Conservation (phyloP, 2,797 vertebrate genomes). For the Stomatorhinus walkeri region DNA sequence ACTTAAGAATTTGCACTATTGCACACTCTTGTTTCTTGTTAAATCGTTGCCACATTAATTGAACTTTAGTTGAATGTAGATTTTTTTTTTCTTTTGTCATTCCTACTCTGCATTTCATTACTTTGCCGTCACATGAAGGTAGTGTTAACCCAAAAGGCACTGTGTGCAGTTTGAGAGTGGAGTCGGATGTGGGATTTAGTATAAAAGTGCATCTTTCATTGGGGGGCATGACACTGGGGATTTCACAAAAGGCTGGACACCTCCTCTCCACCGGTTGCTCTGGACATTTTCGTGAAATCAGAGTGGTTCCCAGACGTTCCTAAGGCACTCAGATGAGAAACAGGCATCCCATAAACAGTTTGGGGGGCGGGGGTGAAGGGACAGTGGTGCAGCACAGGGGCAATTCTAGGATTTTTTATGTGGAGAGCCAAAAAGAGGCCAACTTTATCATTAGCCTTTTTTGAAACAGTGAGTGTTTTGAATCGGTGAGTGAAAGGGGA, state of each 20-base stretch:
- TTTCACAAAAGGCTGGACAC: constrained; percentile 20
- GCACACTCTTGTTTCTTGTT: constrained; percentile 61
- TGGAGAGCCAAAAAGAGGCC: neutral
- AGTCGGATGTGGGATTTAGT: neutral
- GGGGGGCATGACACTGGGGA: neutral
- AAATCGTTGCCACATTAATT: constrained; percentile 58
- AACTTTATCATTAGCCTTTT: neutral
- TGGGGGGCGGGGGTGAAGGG: neutral
- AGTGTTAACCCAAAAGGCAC: constrained; percentile 42
- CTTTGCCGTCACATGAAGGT: constrained; percentile 61
- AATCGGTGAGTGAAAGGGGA: neutral
- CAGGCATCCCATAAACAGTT: constrained; percentile 22
- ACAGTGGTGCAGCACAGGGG: neutral
- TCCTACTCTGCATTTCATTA: constrained; percentile 42
- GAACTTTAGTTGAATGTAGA: constrained; percentile 70
- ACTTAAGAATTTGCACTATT: constrained; percentile 89
- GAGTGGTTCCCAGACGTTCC: neutral
- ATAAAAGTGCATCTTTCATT: neutral
- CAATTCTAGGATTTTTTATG: neutral
- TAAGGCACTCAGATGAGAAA: neutral
- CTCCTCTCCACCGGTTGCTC: constrained; percentile 20
- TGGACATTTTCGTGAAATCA: constrained; percentile 14
- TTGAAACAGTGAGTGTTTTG: neutral
- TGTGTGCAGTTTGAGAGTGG: neutral
- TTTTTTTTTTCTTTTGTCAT: constrained; percentile 60